Evolutionary conservation across 2,113 vertebrate genomes (phyloP), one percentile per base, ranked within the genome.

Genomic region (Channa argus): DNA sequence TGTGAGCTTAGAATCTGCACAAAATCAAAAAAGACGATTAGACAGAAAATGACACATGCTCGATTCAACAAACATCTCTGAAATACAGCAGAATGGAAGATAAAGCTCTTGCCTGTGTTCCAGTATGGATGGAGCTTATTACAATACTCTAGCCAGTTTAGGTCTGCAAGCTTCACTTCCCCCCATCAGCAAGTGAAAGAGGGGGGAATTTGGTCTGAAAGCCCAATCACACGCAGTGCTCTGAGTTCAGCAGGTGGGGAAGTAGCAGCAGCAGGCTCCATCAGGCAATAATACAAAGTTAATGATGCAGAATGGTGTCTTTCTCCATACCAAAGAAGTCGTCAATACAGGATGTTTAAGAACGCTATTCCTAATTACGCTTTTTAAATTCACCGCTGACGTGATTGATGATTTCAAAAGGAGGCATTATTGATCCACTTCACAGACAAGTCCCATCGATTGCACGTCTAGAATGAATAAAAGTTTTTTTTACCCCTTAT

Each of bases 381-480:
- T 93, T 93, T 94, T 94, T 93, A 93, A 92, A 92, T 91, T 92
- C 92, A 92, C 89, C 85, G 81, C 88, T 63, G 89, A 90, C 71
- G 74, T 94, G 94, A 95, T 89, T 89, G 93, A 93, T 90, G 91
- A 94, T 93, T 94, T 94, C 91, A 93, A 92, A 93, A 89, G 89
- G 90, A 91, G 90, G 91, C 89, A 78, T 92, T 93, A 95, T 95
- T 82, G 94, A 95, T 95, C 88, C 90, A 90, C 94, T 94, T 92
- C 92, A 94, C 92, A 93, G 93, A 94, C 94, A 95, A 95, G 93
- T 92, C 91, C 86, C 92, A 94, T 95, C 93, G 94, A 95, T 95
- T 95, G 92, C 89, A 90, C 82, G 90, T 90, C 91, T 90, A 81
- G 89, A 93, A 90, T 90, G 90, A 92, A 89, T 88, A 90, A 90